Conservation (phyloP, 2,113 vertebrate species). For the Spizaetus ornatus region DNA sequence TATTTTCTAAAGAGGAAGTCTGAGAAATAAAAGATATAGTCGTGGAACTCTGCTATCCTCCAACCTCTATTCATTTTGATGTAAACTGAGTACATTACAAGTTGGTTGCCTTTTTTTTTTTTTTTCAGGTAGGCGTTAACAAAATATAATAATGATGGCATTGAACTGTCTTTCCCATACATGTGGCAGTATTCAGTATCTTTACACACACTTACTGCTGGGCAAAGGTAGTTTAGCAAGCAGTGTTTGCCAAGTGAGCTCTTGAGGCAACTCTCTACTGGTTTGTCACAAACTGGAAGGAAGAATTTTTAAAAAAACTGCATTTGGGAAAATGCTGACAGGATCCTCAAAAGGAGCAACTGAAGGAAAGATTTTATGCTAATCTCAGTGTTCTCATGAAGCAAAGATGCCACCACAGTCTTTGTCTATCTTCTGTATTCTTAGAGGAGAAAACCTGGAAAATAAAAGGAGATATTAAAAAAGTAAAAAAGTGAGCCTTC, state of each 20-base stretch:
- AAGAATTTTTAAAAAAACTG: background rate
- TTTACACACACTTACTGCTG: background rate
- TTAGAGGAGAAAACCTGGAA: background rate
- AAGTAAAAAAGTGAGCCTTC: background rate
- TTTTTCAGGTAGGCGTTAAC: background rate
- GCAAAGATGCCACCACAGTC: background rate
- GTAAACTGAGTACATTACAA: conserved; percentile 11
- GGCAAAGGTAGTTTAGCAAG: background rate
- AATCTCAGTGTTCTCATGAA: background rate
- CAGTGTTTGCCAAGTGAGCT: background rate
- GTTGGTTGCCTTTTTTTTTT: background rate
- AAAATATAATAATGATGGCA: conserved; percentile 1
- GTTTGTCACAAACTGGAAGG: background rate
- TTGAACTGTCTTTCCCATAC: conserved; percentile 2
- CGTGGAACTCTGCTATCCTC: conserved; percentile 17
- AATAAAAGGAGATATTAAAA: background rate
- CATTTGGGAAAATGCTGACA: background rate
- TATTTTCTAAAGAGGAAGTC: conserved; percentile 69
- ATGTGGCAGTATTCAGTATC: background rate
- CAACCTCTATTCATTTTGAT: conserved; percentile 55
- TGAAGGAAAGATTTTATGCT: background rate
- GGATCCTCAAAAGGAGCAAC: background rate
- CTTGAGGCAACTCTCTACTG: background rate
- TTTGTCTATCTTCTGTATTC: background rate
- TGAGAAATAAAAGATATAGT: conserved; percentile 56